Base-by-base conservation (phyloP, 2,888 invertebrate species). In the Harpalus rufipes region DNA sequence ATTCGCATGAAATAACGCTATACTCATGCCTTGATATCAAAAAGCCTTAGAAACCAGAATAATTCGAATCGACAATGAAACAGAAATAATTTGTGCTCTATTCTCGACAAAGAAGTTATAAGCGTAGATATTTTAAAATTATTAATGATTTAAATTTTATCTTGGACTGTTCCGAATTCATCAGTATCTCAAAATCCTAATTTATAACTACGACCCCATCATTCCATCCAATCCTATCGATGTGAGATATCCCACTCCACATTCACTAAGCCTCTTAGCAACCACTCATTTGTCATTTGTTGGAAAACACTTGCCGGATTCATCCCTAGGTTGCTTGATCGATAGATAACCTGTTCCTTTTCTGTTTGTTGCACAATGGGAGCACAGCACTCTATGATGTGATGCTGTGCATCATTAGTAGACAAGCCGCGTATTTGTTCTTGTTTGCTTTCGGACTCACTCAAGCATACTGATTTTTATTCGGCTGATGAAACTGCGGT, bases 291-390 rank as follows among this genome's bases (percentile, higher is more conserved):
- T 81, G 81, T 81, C 81, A 81, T 81, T 81, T 39, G 63, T 65
- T 63, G 81, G 8, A 65, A 81, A 44, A 81, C 81, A 81, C 81
- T 81, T 81, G 81, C 44, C n/a, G 3, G 65, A 80, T 80, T 44
- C 65, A 63, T 32, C 44, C 44, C 63, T 18, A 14, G 61, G 63
- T 18, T 81, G 65, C 63, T 63, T 18, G 63, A 81, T 65, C 80
- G 12, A 32, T 8, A 61, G 81, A 81, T 63, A 81, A 81, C 81
- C 81, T 81, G 81, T 81, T 81, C 81, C 32, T 5, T 3, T 32
- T 32, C 6, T 32, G 32, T 32, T 32, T 81, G 7, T 5, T n/a
- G 39, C 41, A 65, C 81, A 81, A 81, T 81, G 65, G 81, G 58
- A 80, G 80, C 78, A 78, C 58, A 80, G 80, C 78, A 78, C 58